Conservation (phyloP, 2,797 vertebrate genomes). For the Buphagus erythrorhynchus region DNA sequence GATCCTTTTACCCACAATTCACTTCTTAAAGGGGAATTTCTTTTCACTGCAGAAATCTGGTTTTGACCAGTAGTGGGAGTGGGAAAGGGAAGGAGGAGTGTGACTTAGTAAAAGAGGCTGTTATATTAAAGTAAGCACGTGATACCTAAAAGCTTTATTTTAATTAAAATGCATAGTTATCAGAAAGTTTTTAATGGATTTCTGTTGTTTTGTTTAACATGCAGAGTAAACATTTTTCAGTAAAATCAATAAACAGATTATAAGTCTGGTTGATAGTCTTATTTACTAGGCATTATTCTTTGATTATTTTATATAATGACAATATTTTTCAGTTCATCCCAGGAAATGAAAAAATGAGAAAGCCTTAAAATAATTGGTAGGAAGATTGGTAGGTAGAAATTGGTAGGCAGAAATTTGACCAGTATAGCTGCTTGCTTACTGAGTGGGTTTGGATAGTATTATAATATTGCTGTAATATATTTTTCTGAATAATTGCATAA, state of each 20-base stretch:
- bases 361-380: not conserved
- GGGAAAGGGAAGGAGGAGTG: not conserved
- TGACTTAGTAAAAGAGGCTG: not conserved
- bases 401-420: not conserved
- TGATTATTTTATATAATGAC: not conserved
- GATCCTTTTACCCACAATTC: slow-evolving; percentile 39
- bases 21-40: slow-evolving; percentile 46
- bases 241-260: not conserved
- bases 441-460: not conserved
- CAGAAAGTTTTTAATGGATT: not conserved
- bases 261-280: not conserved
- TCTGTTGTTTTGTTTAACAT: not conserved
- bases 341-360: not conserved
- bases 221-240: not conserved
- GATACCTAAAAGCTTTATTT: not conserved
- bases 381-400: not conserved
- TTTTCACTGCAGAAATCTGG: not conserved
- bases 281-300: not conserved
- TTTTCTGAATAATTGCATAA: not conserved
- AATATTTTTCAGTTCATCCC: not conserved
- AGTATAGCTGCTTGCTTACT: not conserved
- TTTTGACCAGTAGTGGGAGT: slow-evolving; percentile 12
- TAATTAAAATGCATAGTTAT: not conserved
- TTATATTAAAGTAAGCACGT: not conserved
- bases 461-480: not conserved